A percentile compares a stretch with the other conserved stretches of the same genome.
Conservation (phyloP, 2,888 invertebrate species). For the Antheraea assamensis region DNA sequence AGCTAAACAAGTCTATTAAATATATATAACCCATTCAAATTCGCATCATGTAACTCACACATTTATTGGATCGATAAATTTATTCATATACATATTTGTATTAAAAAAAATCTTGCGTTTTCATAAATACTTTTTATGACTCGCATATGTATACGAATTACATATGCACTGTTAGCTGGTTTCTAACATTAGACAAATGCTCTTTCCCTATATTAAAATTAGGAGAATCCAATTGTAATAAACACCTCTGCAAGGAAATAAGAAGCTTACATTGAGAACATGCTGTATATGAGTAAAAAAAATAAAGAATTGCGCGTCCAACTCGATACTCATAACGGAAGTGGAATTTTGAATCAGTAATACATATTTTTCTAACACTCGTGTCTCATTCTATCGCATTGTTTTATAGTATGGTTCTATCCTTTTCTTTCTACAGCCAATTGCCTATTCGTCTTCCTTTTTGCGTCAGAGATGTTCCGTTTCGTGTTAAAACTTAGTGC, state of each 20-base stretch:
- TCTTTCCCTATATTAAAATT: not conserved
- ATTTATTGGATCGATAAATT: slow-evolving; percentile 23
- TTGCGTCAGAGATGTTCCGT: too few species aligned
- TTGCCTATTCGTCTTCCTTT: not conserved
- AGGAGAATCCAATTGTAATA: too few species aligned
- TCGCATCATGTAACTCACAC: slow-evolving; percentile 29
- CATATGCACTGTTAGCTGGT: not conserved
- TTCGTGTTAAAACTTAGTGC: too few species aligned
- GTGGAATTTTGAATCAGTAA: not conserved
- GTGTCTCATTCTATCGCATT: not conserved
- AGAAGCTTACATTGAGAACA: too few species aligned
- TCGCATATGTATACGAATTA: not conserved
- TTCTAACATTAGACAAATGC: not conserved
- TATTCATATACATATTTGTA: slow-evolving; percentile 22
- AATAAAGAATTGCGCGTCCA: too few species aligned
- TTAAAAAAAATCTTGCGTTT: not conserved
- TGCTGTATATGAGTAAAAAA: too few species aligned
- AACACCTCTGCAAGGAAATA: too few species aligned
- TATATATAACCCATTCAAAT: slow-evolving; percentile 37
- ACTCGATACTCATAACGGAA: not conserved
- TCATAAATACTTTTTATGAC: not conserved
- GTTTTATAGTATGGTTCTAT: not conserved
- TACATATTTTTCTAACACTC: not conserved
- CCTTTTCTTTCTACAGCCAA: not conserved
- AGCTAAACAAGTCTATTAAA: slow-evolving; percentile 44